A percentile compares a stretch with the other conserved stretches of the same genome.
Evolutionary conservation across 2,797 vertebrate genomes (phyloP).

Genomic region (Pipistrellus pygmaeus): DNA sequence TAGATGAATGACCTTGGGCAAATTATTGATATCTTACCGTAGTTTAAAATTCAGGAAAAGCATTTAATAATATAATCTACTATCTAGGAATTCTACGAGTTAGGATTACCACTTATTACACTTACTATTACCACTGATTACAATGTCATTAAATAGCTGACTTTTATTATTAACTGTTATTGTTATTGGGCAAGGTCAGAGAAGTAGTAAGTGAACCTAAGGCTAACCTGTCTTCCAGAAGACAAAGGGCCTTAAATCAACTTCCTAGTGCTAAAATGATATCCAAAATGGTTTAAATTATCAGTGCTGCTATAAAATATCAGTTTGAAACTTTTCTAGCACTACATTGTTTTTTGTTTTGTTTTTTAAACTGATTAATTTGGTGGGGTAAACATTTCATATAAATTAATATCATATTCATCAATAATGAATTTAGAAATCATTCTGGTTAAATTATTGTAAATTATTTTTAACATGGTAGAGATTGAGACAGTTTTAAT

Average conservation of each 20-base stretch:
- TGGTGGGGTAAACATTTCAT: background rate
- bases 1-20: background rate
- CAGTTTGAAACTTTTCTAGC: background rate
- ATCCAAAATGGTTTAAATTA: background rate
- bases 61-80: background rate
- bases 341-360: background rate
- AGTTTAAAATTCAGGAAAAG: background rate
- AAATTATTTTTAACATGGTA: background rate
- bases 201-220: background rate
- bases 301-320: background rate
- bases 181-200: background rate
- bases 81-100: background rate
- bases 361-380: background rate
- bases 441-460: conserved; percentile 26
- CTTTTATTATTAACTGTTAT: background rate
- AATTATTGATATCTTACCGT: background rate
- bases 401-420: conserved; percentile 25
- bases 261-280: background rate
- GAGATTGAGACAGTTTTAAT: background rate
- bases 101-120: background rate
- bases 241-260: background rate
- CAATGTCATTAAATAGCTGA: background rate
- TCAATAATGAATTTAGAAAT: conserved; percentile 41
- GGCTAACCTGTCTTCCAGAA: background rate
- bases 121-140: background rate